These are phyloP conservation scores for Stictocephala bisonia DNA, from an alignment of 2,888 invertebrate genomes.

Conservation along the genomic window DNA sequence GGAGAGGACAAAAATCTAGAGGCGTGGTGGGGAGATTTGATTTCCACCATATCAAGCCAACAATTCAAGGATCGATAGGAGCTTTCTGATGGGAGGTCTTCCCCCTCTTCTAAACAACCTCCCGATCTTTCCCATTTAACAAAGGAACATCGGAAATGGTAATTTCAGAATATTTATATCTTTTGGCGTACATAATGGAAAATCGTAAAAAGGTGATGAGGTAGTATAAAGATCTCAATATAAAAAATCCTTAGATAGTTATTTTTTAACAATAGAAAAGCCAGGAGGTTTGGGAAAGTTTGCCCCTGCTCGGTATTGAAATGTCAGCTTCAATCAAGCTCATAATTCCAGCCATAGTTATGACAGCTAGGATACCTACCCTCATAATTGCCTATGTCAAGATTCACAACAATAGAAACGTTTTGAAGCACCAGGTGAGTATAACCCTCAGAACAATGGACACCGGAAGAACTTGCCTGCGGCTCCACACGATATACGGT, in stretches of 20 bases:
- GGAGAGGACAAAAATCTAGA: background rate
- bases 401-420: conserved; percentile 26
- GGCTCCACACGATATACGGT: conserved; percentile 18
- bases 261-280: too few relatives aligned
- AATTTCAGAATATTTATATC: too few relatives aligned
- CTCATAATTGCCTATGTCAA: conserved; percentile 41
- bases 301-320: conserved; percentile 7
- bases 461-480: conserved; percentile 12
- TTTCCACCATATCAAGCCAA: conserved; percentile 35
- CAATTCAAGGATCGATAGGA: conserved; percentile 44
- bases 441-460: conserved; percentile 30
- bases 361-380: conserved; percentile 47
- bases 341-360: conserved; percentile 36
- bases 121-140: conserved; percentile 10
- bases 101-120: conserved; percentile 31
- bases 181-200: too few relatives aligned
- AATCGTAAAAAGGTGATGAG: too few relatives aligned
- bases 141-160: conserved; percentile 22
- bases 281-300: too few relatives aligned
- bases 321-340: conserved; percentile 20
- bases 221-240: too few relatives aligned
- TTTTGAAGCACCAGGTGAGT: conserved; percentile 33
- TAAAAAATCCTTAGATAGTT: too few relatives aligned
- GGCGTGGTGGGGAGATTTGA: conserved; percentile 9
- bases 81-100: conserved; percentile 41